Evolutionary conservation across 1,140 invertebrate species (phyloP).

Genomic region (Papilio dardanus): DNA sequence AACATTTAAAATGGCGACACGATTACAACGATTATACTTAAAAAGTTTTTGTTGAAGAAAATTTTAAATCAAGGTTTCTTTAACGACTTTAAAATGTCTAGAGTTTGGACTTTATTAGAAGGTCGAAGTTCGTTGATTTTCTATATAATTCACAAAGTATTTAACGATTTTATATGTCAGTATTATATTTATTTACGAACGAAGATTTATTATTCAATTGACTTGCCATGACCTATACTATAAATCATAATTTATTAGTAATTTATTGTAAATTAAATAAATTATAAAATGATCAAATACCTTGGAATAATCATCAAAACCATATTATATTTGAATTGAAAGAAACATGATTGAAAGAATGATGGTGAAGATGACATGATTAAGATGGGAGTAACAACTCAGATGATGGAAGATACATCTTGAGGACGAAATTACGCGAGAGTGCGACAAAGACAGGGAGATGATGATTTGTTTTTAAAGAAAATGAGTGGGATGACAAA

Average conservation of each 20-base stretch:
- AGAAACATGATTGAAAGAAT: background rate
- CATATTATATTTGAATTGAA: background rate
- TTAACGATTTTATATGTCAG: too few relatives aligned
- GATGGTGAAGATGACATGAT: background rate
- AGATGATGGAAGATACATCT: background rate
- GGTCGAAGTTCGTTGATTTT: constrained; percentile 4
- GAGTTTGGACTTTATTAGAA: constrained; percentile 24
- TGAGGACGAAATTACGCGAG: background rate
- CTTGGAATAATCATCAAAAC: background rate
- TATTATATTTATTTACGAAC: too few relatives aligned
- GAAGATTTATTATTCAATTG: too few relatives aligned
- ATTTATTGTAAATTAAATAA: background rate
- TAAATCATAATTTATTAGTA: background rate
- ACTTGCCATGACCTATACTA: background rate
- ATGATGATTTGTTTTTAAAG: background rate
- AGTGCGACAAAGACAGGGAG: background rate
- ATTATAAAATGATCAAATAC: background rate
- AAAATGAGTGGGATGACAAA: background rate
- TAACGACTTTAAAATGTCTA: constrained; percentile 13
- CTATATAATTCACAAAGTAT: background rate
- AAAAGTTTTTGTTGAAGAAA: constrained; percentile 15
- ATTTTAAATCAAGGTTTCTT: constrained; percentile 1
- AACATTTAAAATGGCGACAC: background rate
- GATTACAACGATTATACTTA: background rate
- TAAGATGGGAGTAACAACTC: too few relatives aligned